These are phyloP conservation scores for Oegoconia quadripuncta DNA, from an alignment of 2,888 invertebrate genomes.

Conservation along the genomic window DNA sequence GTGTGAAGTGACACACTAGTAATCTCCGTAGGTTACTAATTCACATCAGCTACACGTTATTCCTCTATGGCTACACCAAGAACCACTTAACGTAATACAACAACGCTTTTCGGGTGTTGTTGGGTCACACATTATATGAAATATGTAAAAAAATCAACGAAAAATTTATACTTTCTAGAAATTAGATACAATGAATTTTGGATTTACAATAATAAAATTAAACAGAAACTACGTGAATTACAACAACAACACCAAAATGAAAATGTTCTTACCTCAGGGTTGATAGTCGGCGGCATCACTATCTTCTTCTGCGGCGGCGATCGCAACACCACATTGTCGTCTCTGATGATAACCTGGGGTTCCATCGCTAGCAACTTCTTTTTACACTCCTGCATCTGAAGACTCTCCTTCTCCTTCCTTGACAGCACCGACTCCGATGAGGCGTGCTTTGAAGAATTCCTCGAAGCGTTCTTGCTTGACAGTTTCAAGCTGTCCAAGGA, in stretches of 20 bases:
- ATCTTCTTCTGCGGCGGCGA: conserved; percentile 76
- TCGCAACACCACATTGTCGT: conserved; percentile 66
- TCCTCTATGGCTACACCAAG: too few relatives aligned
- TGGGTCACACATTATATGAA: too few relatives aligned
- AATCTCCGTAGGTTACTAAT: too few relatives aligned
- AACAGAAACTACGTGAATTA: neutral
- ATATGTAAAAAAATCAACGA: too few relatives aligned
- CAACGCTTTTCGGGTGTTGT: too few relatives aligned
- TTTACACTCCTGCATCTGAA: conserved; percentile 74
- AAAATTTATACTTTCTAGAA: too few relatives aligned
- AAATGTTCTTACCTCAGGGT: conserved; percentile 57
- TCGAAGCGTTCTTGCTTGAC: conserved; percentile 65
- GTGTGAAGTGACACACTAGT: too few relatives aligned
- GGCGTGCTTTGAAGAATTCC: conserved; percentile 66
- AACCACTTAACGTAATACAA: too few relatives aligned
- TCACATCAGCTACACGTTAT: too few relatives aligned
- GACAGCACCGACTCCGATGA: conserved; percentile 72
- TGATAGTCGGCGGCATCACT: conserved; percentile 66
- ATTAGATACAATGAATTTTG: neutral
- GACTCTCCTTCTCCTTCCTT: conserved; percentile 65
- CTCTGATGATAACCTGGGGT: conserved; percentile 69
- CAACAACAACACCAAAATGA: neutral
- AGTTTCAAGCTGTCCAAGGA: conserved; percentile 71
- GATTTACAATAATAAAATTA: neutral
- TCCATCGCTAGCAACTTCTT: conserved; percentile 71